These are phyloP conservation scores for Automeris io DNA, from an alignment of 2,888 invertebrate genomes.

Conservation along the genomic window DNA sequence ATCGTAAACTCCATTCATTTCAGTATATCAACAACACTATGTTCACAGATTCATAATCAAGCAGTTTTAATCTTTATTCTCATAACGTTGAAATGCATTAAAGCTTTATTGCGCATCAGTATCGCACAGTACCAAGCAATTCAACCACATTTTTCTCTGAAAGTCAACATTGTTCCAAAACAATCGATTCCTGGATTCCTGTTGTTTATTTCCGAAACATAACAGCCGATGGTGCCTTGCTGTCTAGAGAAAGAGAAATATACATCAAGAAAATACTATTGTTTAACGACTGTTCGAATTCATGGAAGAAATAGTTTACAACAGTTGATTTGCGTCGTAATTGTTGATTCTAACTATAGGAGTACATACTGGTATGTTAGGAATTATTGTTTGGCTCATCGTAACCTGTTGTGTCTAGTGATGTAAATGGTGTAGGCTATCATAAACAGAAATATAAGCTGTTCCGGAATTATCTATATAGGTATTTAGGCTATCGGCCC, in stretches of 20 bases:
- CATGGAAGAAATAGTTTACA: neutral
- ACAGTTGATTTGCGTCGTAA: neutral
- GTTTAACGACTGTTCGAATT: neutral
- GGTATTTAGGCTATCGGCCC: no score
- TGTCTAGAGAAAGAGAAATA: neutral
- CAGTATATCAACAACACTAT: neutral
- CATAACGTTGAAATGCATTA: neutral
- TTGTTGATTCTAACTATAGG: no score
- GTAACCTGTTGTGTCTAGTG: no score
- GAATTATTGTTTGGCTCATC: no score
- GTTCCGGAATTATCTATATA: no score
- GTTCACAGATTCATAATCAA: neutral
- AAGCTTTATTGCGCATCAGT: neutral
- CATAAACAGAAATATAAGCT: no score
- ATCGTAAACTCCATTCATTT: constrained; percentile 9
- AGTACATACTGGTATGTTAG: no score
- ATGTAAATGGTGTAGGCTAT: no score
- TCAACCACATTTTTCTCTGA: neutral
- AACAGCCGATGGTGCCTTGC: neutral
- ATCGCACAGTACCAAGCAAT: neutral
- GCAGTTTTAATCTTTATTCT: neutral
- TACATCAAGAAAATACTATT: neutral
- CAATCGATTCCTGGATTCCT: neutral
- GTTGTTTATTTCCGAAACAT: neutral
- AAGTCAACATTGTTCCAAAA: neutral